Conservation (phyloP, 2,888 invertebrate species). For the Shargacucullia verbasci region DNA sequence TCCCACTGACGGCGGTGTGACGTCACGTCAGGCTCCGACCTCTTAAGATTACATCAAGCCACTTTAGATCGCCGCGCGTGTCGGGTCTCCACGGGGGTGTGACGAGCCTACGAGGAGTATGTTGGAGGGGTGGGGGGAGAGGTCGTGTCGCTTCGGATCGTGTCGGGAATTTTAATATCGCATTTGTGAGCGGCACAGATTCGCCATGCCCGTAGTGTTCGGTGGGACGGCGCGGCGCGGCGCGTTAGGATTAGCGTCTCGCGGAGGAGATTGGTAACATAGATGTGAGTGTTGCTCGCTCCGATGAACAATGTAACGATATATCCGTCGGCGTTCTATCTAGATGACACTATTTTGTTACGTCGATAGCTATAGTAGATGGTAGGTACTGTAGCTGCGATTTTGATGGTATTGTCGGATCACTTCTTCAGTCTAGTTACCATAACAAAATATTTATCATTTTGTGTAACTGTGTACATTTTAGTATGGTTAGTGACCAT, state of each 20-base stretch:
- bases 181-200: constrained; percentile 53
- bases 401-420: no score
- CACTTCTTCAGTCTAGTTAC: no score
- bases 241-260: background rate
- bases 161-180: constrained; percentile 58
- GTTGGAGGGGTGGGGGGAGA: background rate
- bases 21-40: constrained; percentile 40
- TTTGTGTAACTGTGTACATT: no score
- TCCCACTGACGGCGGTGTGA: constrained; percentile 4
- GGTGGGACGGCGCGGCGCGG: background rate
- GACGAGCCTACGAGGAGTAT: no score
- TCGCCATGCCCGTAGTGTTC: constrained; percentile 18
- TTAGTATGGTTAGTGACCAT: no score
- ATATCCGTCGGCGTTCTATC: constrained; percentile 2
- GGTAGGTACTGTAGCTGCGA: no score
- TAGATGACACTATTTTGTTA: background rate
- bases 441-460: no score
- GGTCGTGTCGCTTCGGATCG: constrained; percentile 29
- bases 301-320: background rate
- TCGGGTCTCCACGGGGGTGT: background rate
- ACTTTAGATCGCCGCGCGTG: constrained; percentile 37
- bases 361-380: background rate
- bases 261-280: constrained; percentile 9
- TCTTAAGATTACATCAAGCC: constrained; percentile 50
- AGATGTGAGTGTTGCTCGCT: constrained; percentile 10